Evolutionary conservation across 2,113 vertebrate species (phyloP).

Genomic region (Oncorhynchus clarkii): DNA sequence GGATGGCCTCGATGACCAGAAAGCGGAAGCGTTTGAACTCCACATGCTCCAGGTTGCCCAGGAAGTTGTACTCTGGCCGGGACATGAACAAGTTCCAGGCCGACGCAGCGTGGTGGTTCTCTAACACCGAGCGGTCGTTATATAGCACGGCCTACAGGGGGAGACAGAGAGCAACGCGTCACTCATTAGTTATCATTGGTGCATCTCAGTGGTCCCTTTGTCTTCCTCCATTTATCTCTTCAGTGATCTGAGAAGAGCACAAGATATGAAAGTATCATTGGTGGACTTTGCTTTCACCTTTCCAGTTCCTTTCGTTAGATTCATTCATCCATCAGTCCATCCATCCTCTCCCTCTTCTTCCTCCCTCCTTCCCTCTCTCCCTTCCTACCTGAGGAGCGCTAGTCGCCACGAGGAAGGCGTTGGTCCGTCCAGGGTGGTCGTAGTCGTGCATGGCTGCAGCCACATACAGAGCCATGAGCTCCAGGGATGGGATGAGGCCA

Average conservation of each 20-base stretch:
- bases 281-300: too few relatives aligned
- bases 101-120: constrained; percentile 95
- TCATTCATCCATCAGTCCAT: neutral
- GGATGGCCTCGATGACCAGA: constrained; percentile 96
- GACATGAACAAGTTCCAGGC: constrained; percentile 99
- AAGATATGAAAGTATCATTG: too few relatives aligned
- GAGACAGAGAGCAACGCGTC: neutral
- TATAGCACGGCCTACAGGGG: constrained; percentile 87
- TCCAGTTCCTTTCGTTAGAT: neutral
- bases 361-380: neutral
- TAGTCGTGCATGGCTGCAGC: constrained; percentile 99
- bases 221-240: too few relatives aligned
- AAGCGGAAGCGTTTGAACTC: constrained; percentile 99
- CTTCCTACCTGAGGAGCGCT: constrained; percentile 85
- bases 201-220: too few relatives aligned
- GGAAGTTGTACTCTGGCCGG: constrained; percentile 92
- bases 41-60: constrained; percentile 89
- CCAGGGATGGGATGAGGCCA: constrained; percentile 90
- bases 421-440: constrained; percentile 95
- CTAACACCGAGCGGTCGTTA: constrained; percentile 95
- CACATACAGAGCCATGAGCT: constrained; percentile 96
- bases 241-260: too few relatives aligned
- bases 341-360: too few relatives aligned
- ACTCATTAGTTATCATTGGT: constrained; percentile 5
- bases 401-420: constrained; percentile 95